Conservation (phyloP, 1,140 invertebrate genomes). For the Neuroterus valhalla region DNA sequence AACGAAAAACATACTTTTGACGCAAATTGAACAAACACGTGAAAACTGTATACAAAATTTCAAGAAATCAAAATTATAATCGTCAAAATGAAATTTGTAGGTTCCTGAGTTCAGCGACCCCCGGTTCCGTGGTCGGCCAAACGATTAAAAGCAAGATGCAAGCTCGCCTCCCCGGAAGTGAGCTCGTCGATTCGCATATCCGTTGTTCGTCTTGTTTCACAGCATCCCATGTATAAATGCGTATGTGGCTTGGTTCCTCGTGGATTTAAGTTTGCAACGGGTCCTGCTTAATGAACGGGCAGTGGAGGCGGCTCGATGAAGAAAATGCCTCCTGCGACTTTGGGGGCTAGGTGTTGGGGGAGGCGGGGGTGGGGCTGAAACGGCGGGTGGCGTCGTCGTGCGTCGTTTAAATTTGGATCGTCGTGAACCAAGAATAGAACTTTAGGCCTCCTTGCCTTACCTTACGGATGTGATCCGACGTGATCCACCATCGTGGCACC, state of each 20-base stretch:
- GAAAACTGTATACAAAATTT: too few relatives aligned
- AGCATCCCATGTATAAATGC: background rate
- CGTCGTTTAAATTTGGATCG: conserved; percentile 58
- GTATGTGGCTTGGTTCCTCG: background rate
- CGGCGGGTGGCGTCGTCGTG: conserved; percentile 50
- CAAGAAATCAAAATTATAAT: too few relatives aligned
- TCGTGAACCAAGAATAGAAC: conserved; percentile 53
- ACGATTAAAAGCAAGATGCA: conserved; percentile 14
- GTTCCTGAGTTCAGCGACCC: conserved; percentile 1
- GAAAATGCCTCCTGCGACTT: conserved; percentile 44
- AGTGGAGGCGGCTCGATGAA: conserved; percentile 41
- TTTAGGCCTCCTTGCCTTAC: conserved; percentile 44
- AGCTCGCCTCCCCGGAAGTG: conserved; percentile 16
- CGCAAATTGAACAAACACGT: too few relatives aligned
- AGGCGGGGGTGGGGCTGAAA: conserved; percentile 31
- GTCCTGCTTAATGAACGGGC: conserved; percentile 18
- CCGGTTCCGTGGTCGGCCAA: background rate
- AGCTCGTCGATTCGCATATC: conserved; percentile 17
- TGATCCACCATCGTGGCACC: conserved; percentile 20
- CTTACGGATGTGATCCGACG: conserved; percentile 44
- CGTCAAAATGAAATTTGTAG: too few relatives aligned
- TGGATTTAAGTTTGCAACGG: background rate
- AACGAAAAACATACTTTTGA: too few relatives aligned
- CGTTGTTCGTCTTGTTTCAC: conserved; percentile 20
- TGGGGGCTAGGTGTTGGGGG: conserved; percentile 33